Percentiles rank a stretch among this genome's conserved stretches.
phyloP scores from a whole-genome alignment of 2,113 vertebrate species.

The Numenius arquata region DNA sequence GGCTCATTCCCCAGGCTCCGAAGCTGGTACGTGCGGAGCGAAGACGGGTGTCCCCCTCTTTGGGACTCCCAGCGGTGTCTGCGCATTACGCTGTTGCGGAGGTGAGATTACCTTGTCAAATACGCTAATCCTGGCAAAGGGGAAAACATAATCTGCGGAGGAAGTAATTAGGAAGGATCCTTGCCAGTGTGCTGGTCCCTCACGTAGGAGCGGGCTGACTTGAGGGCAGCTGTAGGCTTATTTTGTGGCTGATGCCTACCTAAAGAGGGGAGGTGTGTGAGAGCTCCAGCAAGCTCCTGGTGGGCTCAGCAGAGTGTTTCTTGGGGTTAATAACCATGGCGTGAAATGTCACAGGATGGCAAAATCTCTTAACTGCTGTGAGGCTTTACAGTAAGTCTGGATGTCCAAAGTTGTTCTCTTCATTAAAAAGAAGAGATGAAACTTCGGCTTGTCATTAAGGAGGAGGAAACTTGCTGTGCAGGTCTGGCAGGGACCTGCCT shows the following conservation, averaged over 20 bases:
- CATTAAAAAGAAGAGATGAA: not conserved
- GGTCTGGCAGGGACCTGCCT: not conserved
- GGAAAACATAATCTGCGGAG: not conserved
- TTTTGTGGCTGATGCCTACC: not conserved
- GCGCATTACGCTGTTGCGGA: rapidly evolving
- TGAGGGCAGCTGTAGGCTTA: not conserved
- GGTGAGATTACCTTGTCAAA: not conserved
- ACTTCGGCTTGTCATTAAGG: not conserved
- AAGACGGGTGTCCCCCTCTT: rapidly evolving
- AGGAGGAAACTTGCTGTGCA: not conserved
- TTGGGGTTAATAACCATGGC: not conserved
- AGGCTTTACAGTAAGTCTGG: not conserved
- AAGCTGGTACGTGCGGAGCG: rapidly evolving
- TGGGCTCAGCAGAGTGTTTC: not conserved
- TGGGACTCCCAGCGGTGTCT: not conserved
- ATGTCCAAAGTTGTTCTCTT: not conserved
- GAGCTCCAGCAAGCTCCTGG: not conserved
- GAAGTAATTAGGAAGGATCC: not conserved
- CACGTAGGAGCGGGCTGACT: rapidly evolving
- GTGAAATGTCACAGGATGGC: not conserved
- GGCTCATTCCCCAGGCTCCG: not conserved
- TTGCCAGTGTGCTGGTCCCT: not conserved
- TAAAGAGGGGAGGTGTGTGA: not conserved
- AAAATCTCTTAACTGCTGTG: not conserved
- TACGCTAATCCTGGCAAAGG: not conserved